A percentile compares a stretch with the other conserved stretches of the same genome.
Evolutionary conservation across 1,140 invertebrate genomes (phyloP).

Genomic region (Parapsyche elsis): DNA sequence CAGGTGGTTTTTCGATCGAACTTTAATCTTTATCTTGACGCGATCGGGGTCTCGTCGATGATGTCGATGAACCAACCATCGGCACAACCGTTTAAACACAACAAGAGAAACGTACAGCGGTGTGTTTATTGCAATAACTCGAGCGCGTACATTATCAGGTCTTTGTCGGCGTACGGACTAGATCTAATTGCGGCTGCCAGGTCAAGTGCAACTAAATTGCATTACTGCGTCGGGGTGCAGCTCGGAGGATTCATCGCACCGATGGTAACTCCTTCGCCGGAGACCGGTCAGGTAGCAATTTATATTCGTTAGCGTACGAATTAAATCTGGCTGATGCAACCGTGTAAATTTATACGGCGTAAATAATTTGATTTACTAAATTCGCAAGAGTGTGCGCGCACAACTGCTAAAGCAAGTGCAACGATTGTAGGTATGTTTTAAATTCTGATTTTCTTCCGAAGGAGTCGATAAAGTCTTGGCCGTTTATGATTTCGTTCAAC

Average conservation of each 20-base stretch:
- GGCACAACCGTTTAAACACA: too few relatives aligned
- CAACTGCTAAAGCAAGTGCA: neutral
- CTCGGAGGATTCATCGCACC: constrained; percentile 17
- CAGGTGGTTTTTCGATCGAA: constrained; percentile 39
- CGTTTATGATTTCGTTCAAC: too few relatives aligned
- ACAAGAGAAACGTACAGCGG: too few relatives aligned
- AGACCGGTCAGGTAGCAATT: constrained; percentile 41
- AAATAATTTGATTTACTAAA: constrained; percentile 36
- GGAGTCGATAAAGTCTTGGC: too few relatives aligned
- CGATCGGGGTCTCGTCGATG: neutral
- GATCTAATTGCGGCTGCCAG: constrained; percentile 36
- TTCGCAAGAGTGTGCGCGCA: neutral
- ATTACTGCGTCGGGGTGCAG: neutral
- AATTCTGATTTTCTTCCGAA: too few relatives aligned
- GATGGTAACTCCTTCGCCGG: constrained; percentile 15
- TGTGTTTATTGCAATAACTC: neutral
- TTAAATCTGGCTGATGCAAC: constrained; percentile 38
- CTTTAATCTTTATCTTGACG: neutral
- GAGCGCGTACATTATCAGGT: neutral
- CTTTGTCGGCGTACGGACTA: constrained; percentile 22
- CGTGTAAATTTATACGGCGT: constrained; percentile 39
- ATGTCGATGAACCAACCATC: neutral
- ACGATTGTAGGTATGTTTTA: neutral
- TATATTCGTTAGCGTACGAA: constrained; percentile 39
- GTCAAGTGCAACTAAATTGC: constrained; percentile 35